Percentiles rank a stretch among this genome's conserved stretches.
These are phyloP conservation scores for Lophochroa leadbeateri DNA, from an alignment of 2,113 vertebrate genomes.

Conservation along the genomic window DNA sequence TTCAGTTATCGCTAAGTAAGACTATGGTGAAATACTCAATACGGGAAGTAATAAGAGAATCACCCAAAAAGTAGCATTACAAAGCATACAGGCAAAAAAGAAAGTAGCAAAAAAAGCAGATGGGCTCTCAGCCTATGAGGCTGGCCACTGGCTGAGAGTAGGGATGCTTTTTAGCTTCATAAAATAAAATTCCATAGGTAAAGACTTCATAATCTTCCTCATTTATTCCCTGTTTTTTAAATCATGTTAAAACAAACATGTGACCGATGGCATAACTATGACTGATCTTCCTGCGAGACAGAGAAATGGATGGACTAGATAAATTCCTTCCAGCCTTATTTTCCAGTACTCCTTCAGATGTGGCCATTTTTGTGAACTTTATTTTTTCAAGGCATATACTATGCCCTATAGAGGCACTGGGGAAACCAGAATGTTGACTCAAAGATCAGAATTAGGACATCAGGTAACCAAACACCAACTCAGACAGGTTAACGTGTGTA, in stretches of 20 bases:
- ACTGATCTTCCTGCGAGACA: background rate
- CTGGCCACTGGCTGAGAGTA: background rate
- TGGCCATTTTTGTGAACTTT: background rate
- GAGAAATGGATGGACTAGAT: background rate
- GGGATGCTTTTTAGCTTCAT: background rate
- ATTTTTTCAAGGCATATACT: background rate
- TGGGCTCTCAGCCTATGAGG: background rate
- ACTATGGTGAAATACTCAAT: background rate
- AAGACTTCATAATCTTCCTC: background rate
- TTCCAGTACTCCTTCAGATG: background rate
- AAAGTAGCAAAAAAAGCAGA: background rate
- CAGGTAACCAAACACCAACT: background rate
- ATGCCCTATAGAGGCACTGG: background rate
- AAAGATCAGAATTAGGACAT: background rate
- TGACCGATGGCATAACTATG: background rate
- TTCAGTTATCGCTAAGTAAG: background rate
- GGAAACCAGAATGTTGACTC: background rate
- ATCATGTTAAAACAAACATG: background rate
- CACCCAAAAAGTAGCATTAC: background rate
- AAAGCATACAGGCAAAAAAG: background rate
- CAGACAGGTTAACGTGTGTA: background rate
- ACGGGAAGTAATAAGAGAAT: background rate
- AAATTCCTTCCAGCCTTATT: background rate
- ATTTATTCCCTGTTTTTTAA: background rate
- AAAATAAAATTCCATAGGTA: background rate